These are phyloP conservation scores for Sebastes miniatus DNA, from an alignment of 2,797 vertebrate species.

Conservation along the genomic window DNA sequence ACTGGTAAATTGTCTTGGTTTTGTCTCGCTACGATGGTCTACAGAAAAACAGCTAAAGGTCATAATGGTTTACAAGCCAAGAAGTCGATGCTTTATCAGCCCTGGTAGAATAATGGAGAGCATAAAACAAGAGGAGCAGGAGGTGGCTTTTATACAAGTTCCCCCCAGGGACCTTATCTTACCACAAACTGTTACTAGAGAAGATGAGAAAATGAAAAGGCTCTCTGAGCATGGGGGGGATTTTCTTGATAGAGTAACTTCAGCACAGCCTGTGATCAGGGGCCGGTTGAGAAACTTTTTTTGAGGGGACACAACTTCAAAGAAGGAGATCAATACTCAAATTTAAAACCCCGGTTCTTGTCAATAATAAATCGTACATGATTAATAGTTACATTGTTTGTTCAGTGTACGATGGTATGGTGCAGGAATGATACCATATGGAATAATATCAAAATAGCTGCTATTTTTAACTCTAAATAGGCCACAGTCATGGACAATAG, in stretches of 20 bases:
- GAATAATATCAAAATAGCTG: background rate
- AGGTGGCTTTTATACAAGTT: slow-evolving; percentile 55
- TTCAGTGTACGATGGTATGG: background rate
- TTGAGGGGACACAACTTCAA: background rate
- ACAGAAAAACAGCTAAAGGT: slow-evolving; percentile 61
- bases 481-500: background rate
- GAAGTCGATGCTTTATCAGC: slow-evolving; percentile 60
- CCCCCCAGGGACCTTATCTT: slow-evolving; percentile 57
- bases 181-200: slow-evolving; percentile 51
- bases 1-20: slow-evolving; percentile 43
- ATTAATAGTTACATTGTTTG: background rate
- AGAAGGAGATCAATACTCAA: background rate
- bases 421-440: background rate
- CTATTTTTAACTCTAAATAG: background rate
- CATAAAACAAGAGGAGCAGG: slow-evolving; percentile 56
- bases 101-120: slow-evolving; percentile 49
- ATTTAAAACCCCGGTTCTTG: background rate
- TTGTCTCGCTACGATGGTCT: slow-evolving; percentile 21
- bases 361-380: background rate
- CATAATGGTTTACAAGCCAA: slow-evolving; percentile 65
- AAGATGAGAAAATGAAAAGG: slow-evolving; percentile 58
- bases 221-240: background rate
- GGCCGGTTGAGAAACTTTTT: background rate
- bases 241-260: slow-evolving; percentile 30
- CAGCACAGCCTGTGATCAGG: background rate